Evolutionary conservation across 2,113 vertebrate species (phyloP).

Genomic region (Struthidea cinerea): DNA sequence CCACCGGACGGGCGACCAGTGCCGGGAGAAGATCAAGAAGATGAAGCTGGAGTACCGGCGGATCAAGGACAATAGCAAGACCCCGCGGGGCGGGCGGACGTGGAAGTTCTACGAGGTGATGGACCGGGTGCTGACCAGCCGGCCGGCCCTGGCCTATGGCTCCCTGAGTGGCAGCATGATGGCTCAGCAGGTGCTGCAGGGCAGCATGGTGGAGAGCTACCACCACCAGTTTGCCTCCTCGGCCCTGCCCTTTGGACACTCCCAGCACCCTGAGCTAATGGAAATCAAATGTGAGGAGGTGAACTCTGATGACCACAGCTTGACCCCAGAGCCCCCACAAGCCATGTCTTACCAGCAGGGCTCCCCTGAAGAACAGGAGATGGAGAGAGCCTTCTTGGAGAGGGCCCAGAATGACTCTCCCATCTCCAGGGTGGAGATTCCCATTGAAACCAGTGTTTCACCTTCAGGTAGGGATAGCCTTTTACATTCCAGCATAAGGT

Average conservation of each 20-base stretch:
- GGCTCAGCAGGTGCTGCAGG: conserved; percentile 77
- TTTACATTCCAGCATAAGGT: background rate
- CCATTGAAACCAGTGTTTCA: conserved; percentile 72
- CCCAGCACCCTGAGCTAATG: conserved; percentile 75
- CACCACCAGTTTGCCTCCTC: conserved; percentile 59
- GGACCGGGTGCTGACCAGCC: conserved; percentile 83
- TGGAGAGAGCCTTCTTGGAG: conserved; percentile 63
- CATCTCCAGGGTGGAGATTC: conserved; percentile 68
- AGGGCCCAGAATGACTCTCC: conserved; percentile 57
- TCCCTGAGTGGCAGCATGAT: conserved; percentile 72
- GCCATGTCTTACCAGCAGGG: conserved; percentile 75
- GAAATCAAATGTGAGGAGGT: conserved; percentile 85
- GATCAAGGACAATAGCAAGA: conserved; percentile 85
- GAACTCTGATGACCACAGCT: conserved; percentile 74
- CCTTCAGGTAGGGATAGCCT: conserved; percentile 77
- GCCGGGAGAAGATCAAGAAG: conserved; percentile 91
- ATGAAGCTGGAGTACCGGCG: conserved; percentile 91
- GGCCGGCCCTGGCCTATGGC: conserved; percentile 77
- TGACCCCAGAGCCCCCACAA: conserved; percentile 70
- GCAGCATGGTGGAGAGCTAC: conserved; percentile 57
- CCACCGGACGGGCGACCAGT: conserved; percentile 83
- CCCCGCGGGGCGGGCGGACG: conserved; percentile 69
- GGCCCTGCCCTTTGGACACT: conserved; percentile 74
- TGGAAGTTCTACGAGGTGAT: conserved; percentile 92
- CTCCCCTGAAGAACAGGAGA: conserved; percentile 77